A percentile compares a stretch with the other conserved stretches of the same genome.
Evolutionary conservation across 53 echinoderm and acorn worm genomes (phyloP).

Genomic region (Paelopatides confundens): DNA sequence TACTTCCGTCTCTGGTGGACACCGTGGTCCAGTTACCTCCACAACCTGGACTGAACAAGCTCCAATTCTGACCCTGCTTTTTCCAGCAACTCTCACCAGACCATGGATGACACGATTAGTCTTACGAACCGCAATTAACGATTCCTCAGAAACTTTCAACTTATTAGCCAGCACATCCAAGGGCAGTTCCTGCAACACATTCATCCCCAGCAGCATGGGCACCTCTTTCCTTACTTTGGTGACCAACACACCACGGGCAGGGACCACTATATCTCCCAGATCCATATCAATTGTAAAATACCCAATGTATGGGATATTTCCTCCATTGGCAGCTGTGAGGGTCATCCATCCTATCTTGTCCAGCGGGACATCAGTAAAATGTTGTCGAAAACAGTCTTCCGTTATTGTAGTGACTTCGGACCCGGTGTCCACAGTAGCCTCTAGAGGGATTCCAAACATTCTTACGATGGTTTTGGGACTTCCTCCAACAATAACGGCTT

Average conservation of each 20-base stretch:
- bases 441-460: not conserved
- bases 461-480: not conserved
- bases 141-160: not conserved
- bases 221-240: not conserved
- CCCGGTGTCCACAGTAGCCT: conserved; percentile 29
- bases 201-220: conserved; percentile 38
- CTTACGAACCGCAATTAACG: not conserved
- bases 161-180: not conserved
- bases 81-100: not conserved
- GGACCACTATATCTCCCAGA: not conserved
- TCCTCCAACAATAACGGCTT: not conserved
- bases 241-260: conserved; percentile 10
- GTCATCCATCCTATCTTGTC: not conserved
- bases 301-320: conserved; percentile 15
- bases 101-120: not conserved
- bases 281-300: not conserved
- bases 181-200: conserved; percentile 24
- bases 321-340: conserved; percentile 10
- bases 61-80: not conserved
- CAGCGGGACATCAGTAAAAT: not conserved
- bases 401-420: conserved; percentile 47
- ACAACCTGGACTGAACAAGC: not conserved
- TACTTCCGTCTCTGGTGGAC: not conserved
- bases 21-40: not conserved
- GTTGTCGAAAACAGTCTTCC: not conserved